Conservation (phyloP, 2,797 vertebrate genomes). For the Gymnothorax javanicus region DNA sequence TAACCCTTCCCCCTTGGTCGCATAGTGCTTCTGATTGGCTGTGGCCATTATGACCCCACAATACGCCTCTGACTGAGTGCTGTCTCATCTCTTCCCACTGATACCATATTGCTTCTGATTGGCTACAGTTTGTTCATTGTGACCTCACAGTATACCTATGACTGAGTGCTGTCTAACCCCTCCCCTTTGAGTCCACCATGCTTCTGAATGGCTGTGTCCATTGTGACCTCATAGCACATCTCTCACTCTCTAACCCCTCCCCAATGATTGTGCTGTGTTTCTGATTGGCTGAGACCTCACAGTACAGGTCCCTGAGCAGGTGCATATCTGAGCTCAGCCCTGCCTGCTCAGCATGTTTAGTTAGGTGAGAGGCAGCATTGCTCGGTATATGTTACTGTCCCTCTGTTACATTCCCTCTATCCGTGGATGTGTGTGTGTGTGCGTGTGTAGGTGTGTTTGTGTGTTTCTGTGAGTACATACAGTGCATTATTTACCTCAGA, state of each 20-base stretch:
- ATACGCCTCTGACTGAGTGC: no score
- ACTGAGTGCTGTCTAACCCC: background rate
- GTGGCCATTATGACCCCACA: no score
- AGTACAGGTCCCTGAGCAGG: background rate
- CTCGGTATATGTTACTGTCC: background rate
- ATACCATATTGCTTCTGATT: background rate
- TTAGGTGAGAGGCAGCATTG: background rate
- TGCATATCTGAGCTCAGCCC: background rate
- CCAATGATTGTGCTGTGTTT: background rate
- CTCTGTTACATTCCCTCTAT: background rate
- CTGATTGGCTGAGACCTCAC: background rate
- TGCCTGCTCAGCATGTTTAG: background rate
- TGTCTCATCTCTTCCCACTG: no score
- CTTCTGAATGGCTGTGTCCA: background rate
- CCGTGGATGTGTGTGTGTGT: background rate
- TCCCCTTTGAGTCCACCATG: background rate
- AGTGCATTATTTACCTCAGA: no score
- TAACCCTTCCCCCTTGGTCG: no score
- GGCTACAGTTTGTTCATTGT: background rate
- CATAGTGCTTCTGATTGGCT: background rate
- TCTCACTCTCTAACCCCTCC: background rate
- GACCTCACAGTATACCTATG: background rate
- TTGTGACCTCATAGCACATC: background rate
- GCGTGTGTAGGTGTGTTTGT: background rate
- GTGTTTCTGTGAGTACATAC: background rate